phyloP scores from a whole-genome alignment of 2,797 vertebrate species.

The Hemitrygon akajei region DNA sequence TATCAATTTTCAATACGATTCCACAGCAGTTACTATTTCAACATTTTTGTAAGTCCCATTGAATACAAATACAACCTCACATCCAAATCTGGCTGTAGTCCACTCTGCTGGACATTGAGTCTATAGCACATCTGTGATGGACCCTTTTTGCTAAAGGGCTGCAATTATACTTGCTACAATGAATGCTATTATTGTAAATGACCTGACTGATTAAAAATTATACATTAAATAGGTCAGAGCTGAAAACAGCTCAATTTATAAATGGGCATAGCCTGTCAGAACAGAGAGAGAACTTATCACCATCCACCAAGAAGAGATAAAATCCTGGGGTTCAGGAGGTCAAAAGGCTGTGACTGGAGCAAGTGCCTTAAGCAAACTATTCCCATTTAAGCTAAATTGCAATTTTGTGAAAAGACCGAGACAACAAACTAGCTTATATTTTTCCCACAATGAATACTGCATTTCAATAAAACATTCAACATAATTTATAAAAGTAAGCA shows the following conservation, averaged over 20 bases:
- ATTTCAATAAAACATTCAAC: background rate
- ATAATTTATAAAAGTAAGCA: background rate
- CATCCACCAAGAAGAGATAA: constrained; percentile 7
- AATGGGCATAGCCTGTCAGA: constrained; percentile 6
- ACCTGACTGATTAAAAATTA: background rate
- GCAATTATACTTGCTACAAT: background rate
- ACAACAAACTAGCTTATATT: background rate
- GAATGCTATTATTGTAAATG: background rate
- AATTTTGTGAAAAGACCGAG: constrained; percentile 11
- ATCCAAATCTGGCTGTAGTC: background rate
- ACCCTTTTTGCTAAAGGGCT: background rate
- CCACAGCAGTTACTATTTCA: too few species aligned
- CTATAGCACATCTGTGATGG: background rate
- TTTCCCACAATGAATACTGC: background rate
- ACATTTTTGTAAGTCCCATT: background rate
- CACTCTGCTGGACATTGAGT: background rate
- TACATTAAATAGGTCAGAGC: background rate
- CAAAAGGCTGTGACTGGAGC: constrained; percentile 12
- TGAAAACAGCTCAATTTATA: constrained; percentile 7
- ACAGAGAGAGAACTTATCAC: constrained; percentile 1
- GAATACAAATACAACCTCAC: background rate
- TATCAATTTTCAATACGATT: background rate
- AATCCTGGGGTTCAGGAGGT: constrained; percentile 17
- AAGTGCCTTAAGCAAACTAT: constrained; percentile 35
- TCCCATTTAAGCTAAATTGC: constrained; percentile 9